Conservation (phyloP, 2,797 vertebrate species). For the Sebastiscus albofasciatus region DNA sequence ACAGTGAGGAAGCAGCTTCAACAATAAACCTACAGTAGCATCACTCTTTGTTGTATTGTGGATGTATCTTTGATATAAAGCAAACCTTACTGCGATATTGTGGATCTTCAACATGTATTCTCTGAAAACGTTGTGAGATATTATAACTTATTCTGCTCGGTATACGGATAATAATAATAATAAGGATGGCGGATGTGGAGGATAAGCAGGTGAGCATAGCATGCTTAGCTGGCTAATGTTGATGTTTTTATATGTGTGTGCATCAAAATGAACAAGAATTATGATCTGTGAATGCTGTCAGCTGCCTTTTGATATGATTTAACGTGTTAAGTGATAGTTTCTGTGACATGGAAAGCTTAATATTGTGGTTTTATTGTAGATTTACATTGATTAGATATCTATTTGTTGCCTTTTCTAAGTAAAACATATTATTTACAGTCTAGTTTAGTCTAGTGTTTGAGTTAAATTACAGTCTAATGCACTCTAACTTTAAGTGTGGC, state of each 20-base stretch:
- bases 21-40: slow-evolving; percentile 40
- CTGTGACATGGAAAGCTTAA: background rate
- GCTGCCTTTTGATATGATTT: background rate
- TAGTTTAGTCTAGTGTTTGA: background rate
- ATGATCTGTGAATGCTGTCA: background rate
- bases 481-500: background rate
- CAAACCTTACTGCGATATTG: rapidly evolving
- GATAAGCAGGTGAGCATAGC: slow-evolving; percentile 85
- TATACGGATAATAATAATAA: background rate
- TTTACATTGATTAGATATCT: background rate
- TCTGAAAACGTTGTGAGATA: background rate
- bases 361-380: background rate
- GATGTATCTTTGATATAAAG: background rate
- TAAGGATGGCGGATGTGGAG: slow-evolving; percentile 88
- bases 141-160: background rate
- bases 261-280: background rate
- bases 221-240: slow-evolving; percentile 54
- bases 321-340: background rate
- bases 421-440: background rate
- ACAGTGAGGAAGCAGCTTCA: slow-evolving; percentile 36
- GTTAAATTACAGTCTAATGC: background rate
- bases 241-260: background rate
- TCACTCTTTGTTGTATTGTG: background rate
- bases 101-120: background rate
- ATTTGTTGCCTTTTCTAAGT: background rate